Evolutionary conservation across 2,888 invertebrate genomes (phyloP).

Genomic region (Tenthredo livida): DNA sequence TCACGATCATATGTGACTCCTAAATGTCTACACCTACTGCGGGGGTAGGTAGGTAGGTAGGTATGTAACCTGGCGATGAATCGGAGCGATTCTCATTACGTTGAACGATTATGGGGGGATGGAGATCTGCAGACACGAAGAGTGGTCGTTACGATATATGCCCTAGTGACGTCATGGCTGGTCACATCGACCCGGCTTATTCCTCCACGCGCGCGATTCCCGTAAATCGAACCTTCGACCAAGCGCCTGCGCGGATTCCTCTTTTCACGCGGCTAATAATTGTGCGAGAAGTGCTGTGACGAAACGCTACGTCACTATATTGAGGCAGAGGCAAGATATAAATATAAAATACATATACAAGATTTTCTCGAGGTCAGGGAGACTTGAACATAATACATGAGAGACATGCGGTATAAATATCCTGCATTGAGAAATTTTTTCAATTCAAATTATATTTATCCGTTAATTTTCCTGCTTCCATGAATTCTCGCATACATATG

Average conservation of each 20-base stretch:
- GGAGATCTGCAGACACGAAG: background rate
- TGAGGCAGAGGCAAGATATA: background rate
- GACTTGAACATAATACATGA: background rate
- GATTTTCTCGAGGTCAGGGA: background rate
- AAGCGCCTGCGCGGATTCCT: conserved; percentile 15
- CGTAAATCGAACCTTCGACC: conserved; percentile 49
- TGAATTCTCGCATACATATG: too few relatives aligned
- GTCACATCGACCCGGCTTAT: conserved; percentile 54
- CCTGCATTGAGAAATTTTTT: too few relatives aligned
- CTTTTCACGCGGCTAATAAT: conserved; percentile 7
- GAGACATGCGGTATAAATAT: too few relatives aligned
- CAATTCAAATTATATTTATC: too few relatives aligned
- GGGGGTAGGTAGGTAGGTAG: too few relatives aligned
- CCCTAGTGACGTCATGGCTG: conserved; percentile 49
- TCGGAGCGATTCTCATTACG: background rate
- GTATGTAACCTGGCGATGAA: background rate
- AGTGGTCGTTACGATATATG: background rate
- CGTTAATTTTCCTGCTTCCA: background rate
- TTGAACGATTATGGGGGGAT: background rate
- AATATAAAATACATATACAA: background rate
- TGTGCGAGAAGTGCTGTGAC: background rate
- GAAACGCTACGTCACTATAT: conserved; percentile 11
- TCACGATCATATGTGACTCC: background rate
- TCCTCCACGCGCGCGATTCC: conserved; percentile 23
- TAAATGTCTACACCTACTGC: background rate